Base-by-base conservation (phyloP, 2,113 vertebrate genomes). In the Phylloscopus trochiloides region DNA sequence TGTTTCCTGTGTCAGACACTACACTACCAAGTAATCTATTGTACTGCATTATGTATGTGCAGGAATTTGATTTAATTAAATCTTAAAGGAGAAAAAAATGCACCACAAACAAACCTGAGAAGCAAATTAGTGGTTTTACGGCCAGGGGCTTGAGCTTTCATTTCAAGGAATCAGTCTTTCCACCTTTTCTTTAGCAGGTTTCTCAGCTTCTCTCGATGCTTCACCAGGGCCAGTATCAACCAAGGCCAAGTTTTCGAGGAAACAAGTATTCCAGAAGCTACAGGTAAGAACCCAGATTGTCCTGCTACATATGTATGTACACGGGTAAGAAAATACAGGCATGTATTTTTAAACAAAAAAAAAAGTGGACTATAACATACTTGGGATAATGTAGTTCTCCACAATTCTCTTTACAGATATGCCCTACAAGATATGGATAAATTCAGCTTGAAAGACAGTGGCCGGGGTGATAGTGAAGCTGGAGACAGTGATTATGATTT, bases 131-230 rank as follows among this genome's bases (percentile, higher is more conserved):
- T 83, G 50, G 38, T 20, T 96, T 81, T 92, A 36, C 5, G 22
- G 16, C 11, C 22, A 65, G 67, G 32, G 73, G 19, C 34, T 14
- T 36, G 36, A 86, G 50, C 14, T 48, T 78, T 90, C 54, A n/a
- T 94, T 96, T 94, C 92, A 92, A 84, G 89, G 51, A 96, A 90
- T 98, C 96, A 97, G 84, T 85, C 26, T 83, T 94, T 90, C 80
- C 90, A 12, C 92, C 65, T 98, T 95, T 94, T 96, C 97, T 98
- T 98, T 98, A 99, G 99, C 99, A 99, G 99, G 99, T 99, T 94
- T 99, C 99, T 97, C 99, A 99, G 98, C 99, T 99, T 98, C 99
- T 99, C 95, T 99, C 99, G 22, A 99, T 99, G 99, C 99, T 99
- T 96, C 99, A 99, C 97, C 99, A 99, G 98, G 99, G 99, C 92